phyloP scores from a whole-genome alignment of 2,888 invertebrate genomes.

The Cheilosia vulpina region DNA sequence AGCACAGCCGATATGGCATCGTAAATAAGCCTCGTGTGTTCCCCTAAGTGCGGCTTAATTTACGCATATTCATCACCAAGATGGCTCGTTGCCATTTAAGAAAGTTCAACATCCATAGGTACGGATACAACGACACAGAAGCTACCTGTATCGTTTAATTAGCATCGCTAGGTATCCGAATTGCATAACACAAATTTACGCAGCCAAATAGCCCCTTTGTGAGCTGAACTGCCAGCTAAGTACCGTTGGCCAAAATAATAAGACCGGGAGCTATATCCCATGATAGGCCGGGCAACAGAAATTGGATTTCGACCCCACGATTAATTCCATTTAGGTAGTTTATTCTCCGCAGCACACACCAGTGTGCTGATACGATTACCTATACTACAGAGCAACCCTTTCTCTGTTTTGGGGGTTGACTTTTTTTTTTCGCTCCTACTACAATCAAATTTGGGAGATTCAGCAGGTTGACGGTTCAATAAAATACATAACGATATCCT shows the following conservation, averaged over 20 bases:
- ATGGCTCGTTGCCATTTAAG: slow-evolving; percentile 5
- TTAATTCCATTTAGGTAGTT: slow-evolving; percentile 51
- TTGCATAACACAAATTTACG: background rate
- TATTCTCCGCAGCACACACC: slow-evolving; percentile 11
- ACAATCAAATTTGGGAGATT: background rate
- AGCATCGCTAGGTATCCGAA: slow-evolving; percentile 5
- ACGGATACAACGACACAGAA: background rate
- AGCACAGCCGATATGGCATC: slow-evolving; percentile 9
- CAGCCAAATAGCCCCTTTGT: slow-evolving; percentile 25
- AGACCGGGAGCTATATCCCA: slow-evolving; percentile 12
- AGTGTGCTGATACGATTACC: background rate
- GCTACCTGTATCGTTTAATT: slow-evolving; percentile 40
- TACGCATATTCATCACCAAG: slow-evolving; percentile 19
- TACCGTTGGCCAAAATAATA: slow-evolving; percentile 13
- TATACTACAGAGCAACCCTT: slow-evolving; percentile 8
- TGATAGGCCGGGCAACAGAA: slow-evolving; percentile 20
- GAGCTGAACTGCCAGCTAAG: background rate
- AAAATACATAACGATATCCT: background rate
- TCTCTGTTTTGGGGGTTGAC: background rate
- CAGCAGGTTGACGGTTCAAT: background rate
- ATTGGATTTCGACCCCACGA: slow-evolving; percentile 44
- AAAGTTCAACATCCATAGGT: background rate
- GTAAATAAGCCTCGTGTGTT: slow-evolving; percentile 6
- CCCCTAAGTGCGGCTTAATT: background rate
- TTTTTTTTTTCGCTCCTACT: background rate